A percentile compares a stretch with the other conserved stretches of the same genome.
Conservation (phyloP, 2,888 invertebrate genomes). For the Drosophila anomelani region DNA sequence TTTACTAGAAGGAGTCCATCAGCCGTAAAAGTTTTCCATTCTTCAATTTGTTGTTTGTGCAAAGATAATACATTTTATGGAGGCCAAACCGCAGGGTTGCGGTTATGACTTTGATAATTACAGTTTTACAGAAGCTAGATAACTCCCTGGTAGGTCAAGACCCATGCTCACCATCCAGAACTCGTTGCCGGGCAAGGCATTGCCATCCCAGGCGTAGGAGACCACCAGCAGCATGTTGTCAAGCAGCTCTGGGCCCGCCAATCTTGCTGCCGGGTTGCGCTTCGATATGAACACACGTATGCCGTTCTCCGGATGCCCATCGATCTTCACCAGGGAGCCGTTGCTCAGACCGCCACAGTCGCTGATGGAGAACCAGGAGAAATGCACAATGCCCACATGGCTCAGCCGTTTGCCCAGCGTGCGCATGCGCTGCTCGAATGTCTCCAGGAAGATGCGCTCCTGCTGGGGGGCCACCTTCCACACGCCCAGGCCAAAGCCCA, state of each 20-base stretch:
- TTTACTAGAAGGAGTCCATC: no score
- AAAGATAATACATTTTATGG: background rate
- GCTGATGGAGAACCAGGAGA: constrained; percentile 87
- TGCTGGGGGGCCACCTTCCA: constrained; percentile 88
- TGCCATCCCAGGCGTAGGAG: constrained; percentile 90
- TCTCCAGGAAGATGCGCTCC: constrained; percentile 87
- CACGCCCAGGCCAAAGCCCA: constrained; percentile 89
- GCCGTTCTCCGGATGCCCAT: constrained; percentile 83
- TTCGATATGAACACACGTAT: constrained; percentile 86
- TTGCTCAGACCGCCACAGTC: constrained; percentile 85
- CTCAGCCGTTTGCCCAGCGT: constrained; percentile 85
- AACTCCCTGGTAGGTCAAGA: background rate
- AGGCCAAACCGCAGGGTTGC: background rate
- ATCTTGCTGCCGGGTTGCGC: constrained; percentile 86
- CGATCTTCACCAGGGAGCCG: constrained; percentile 81
- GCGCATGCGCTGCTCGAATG: constrained; percentile 87
- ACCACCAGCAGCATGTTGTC: constrained; percentile 86
- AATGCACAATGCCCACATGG: constrained; percentile 88
- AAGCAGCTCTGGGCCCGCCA: constrained; percentile 83
- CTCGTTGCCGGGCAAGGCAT: constrained; percentile 90
- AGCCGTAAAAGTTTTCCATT: background rate
- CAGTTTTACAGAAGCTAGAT: background rate
- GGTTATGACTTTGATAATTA: constrained; percentile 4
- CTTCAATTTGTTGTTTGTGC: background rate
- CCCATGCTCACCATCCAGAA: constrained; percentile 86